These are phyloP conservation scores for Leucoraja ocellata DNA, from an alignment of 2,797 vertebrate genomes.

Conservation along the genomic window DNA sequence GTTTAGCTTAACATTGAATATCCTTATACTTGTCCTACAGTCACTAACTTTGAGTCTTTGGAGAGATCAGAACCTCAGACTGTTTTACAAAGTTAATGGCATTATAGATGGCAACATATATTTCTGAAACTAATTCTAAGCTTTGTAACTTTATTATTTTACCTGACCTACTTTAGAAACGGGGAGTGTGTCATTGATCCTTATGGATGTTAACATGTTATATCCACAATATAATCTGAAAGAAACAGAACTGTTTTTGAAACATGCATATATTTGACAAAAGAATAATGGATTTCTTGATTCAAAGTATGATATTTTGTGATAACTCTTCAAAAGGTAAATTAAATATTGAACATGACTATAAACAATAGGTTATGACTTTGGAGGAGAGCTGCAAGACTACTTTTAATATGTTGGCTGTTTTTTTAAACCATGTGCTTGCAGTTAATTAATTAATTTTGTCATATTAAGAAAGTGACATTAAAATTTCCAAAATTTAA, in stretches of 20 bases:
- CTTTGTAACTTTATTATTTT: not conserved
- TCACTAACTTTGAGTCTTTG: not conserved
- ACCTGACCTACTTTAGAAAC: not conserved
- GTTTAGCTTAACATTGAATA: not conserved
- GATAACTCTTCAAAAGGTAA: not conserved
- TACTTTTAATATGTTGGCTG: not conserved
- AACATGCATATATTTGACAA: not conserved
- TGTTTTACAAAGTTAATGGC: not conserved
- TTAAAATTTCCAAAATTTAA: not conserved
- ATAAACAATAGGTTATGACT: not conserved
- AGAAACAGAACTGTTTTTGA: not conserved
- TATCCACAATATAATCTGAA: not conserved
- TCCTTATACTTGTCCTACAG: not conserved
- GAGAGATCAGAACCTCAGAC: not conserved
- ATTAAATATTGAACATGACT: not conserved
- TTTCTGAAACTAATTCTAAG: not conserved
- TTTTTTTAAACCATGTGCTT: not conserved
- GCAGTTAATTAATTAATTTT: not conserved
- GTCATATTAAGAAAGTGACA: not conserved
- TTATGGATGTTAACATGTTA: not conserved
- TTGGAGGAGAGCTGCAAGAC: not conserved
- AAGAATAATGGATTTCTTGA: not conserved
- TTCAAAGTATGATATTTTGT: no score
- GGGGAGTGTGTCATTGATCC: not conserved
- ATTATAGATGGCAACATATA: not conserved